Conservation (phyloP, 2,888 invertebrate species). For the Ochropleura leucogaster region DNA sequence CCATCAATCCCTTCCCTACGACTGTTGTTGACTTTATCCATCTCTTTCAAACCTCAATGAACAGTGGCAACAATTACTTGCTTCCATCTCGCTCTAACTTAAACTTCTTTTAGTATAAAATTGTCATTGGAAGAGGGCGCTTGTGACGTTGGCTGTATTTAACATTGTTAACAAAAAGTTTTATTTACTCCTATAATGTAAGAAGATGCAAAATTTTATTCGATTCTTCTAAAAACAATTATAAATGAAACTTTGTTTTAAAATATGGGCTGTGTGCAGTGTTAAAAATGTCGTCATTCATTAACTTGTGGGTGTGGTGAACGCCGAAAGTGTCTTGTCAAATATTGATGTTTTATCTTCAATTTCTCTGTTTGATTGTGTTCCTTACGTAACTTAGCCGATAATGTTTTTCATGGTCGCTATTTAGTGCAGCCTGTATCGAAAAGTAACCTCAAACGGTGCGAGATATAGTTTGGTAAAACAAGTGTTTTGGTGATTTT, state of each 20-base stretch:
- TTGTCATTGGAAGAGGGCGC: conserved; percentile 80
- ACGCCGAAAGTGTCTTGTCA: conserved; percentile 77
- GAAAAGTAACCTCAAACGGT: conserved; percentile 62
- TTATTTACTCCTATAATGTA: conserved; percentile 69
- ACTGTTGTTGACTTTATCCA: conserved; percentile 45
- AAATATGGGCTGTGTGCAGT: conserved; percentile 23
- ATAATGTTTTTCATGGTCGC: conserved; percentile 44
- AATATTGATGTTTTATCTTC: conserved; percentile 73
- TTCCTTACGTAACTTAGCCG: conserved; percentile 66
- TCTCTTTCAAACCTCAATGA: conserved; percentile 72
- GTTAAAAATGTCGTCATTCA: conserved; percentile 67
- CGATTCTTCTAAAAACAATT: neutral
- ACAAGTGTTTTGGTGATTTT: conserved; percentile 84
- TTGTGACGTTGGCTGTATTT: conserved; percentile 70
- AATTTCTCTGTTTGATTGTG: conserved; percentile 73
- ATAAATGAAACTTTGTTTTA: conserved; percentile 4
- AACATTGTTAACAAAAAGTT: conserved; percentile 53
- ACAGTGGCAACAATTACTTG: conserved; percentile 19
- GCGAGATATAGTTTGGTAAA: conserved; percentile 61
- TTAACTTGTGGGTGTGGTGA: conserved; percentile 85
- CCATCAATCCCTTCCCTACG: conserved; percentile 71
- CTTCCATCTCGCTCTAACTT: conserved; percentile 70
- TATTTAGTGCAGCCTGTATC: conserved; percentile 29
- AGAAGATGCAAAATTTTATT: conserved; percentile 59
- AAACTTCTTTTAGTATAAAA: conserved; percentile 80